phyloP scores from a whole-genome alignment of 1,140 invertebrate genomes.

The Drosophila triauraria region DNA sequence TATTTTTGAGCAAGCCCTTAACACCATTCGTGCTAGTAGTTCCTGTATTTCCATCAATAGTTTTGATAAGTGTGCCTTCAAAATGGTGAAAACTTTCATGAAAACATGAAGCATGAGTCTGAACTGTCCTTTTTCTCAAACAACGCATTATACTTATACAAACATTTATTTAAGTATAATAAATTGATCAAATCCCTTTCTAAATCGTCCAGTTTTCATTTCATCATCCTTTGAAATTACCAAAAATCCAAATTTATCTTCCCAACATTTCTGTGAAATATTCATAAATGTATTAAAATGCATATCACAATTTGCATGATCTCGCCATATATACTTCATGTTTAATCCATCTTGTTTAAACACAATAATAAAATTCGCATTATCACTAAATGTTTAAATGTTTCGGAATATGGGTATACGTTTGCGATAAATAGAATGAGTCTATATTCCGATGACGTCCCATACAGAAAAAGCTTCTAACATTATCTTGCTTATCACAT shows the following conservation, averaged over 20 bases:
- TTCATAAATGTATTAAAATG: neutral
- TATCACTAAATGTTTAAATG: neutral
- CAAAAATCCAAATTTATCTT: neutral
- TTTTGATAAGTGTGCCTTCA: too few species aligned
- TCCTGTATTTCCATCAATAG: too few species aligned
- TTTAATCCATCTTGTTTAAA: neutral
- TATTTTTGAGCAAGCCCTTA: too few species aligned
- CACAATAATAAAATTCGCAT: neutral
- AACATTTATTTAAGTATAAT: neutral
- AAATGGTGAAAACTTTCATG: too few species aligned
- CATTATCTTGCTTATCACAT: too few species aligned
- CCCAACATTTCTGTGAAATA: neutral
- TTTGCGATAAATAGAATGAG: too few species aligned
- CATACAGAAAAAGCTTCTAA: too few species aligned
- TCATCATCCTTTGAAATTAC: neutral
- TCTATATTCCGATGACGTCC: neutral
- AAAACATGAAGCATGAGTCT: too few species aligned
- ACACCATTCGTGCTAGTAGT: too few species aligned
- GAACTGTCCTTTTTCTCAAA: neutral
- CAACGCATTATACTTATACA: too few species aligned
- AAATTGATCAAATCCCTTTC: neutral
- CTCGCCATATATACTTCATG: neutral
- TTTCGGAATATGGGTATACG: neutral
- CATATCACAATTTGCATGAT: neutral
- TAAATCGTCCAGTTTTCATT: neutral